These are phyloP conservation scores for Callosobruchus maculatus DNA, from an alignment of 2,888 invertebrate genomes.

Conservation along the genomic window DNA sequence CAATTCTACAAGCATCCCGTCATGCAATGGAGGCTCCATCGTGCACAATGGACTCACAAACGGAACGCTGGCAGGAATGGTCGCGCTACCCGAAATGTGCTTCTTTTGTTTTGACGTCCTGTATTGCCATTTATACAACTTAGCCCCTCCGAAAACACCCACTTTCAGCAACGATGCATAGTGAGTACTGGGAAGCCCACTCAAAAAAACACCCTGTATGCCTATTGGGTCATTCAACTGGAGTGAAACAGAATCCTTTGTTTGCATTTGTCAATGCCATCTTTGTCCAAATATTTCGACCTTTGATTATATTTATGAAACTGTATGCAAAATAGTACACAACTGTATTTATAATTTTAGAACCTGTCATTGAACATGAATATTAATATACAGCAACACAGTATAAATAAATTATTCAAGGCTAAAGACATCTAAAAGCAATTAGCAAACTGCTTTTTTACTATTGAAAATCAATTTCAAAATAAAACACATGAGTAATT, in stretches of 20 bases:
- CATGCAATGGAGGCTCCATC: slow-evolving; percentile 44
- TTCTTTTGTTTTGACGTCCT: slow-evolving; percentile 99
- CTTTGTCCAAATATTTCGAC: not conserved
- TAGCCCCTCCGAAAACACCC: slow-evolving; percentile 88
- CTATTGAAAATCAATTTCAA: too few species aligned
- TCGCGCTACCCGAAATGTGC: slow-evolving; percentile 94
- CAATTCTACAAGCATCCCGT: slow-evolving; percentile 51
- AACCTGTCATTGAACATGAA: not conserved
- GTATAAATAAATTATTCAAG: not conserved
- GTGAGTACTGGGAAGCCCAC: slow-evolving; percentile 60
- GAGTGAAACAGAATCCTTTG: not conserved
- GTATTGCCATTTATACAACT: slow-evolving; percentile 88
- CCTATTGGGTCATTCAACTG: not conserved
- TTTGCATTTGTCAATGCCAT: not conserved
- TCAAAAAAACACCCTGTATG: not conserved
- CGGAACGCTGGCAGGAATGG: slow-evolving; percentile 50
- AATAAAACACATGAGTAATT: too few species aligned
- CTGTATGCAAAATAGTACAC: not conserved
- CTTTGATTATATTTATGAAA: not conserved
- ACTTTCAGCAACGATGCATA: slow-evolving; percentile 92
- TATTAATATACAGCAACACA: not conserved
- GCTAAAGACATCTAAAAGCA: not conserved
- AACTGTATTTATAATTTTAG: not conserved
- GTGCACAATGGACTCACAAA: slow-evolving; percentile 42
- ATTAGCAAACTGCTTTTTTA: not conserved